Evolutionary conservation across 2,888 invertebrate species (phyloP), one percentile per base, ranked within the genome.

Genomic region (Melolontha melolontha): DNA sequence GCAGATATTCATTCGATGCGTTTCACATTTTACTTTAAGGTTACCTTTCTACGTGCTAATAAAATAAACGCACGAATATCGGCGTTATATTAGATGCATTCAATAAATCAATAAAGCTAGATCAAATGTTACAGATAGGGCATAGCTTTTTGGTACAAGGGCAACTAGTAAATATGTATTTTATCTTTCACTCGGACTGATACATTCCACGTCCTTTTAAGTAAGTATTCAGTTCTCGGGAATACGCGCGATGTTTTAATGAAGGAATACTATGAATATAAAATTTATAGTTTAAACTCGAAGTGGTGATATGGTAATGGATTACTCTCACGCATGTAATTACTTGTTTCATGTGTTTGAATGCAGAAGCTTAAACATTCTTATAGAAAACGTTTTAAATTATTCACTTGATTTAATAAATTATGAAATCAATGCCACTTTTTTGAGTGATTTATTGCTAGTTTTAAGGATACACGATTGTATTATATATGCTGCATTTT

Each of bases 101-200:
- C 10, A 59, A 59, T 59, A 44, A 59, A 59, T 59, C 59, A 59
- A 59, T 59, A 59, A 29, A 47, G 59, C 44, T 42, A 59, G 59
- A 59, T 59, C 59, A 59, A 59, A 59, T 27, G 59, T 27, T 59
- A 59, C 59, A 59, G 59, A 59, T 59, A 59, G 59, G 59, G 59
- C 59, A 59, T 59, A 47, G 59, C 44, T 47, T 59, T 57, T 59
- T 44, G 59, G 59, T 44, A 59, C 59, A 59, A 59, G 59, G 59
- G 59, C 59, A 59, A 59, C 59, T 59, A 59, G 59, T 55, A 55
- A 59, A 29, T 59, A 59, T 34, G 34, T 34, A 34, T 34, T 34
- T 34, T 34, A 34, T 59, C 59, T 59, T 59, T 59, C 59, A 59
- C 59, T 44, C 59, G 59, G 42, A 44, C 29, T 59, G 16, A 44